phyloP scores from a whole-genome alignment of 2,797 vertebrate genomes.

The Characodon lateralis region DNA sequence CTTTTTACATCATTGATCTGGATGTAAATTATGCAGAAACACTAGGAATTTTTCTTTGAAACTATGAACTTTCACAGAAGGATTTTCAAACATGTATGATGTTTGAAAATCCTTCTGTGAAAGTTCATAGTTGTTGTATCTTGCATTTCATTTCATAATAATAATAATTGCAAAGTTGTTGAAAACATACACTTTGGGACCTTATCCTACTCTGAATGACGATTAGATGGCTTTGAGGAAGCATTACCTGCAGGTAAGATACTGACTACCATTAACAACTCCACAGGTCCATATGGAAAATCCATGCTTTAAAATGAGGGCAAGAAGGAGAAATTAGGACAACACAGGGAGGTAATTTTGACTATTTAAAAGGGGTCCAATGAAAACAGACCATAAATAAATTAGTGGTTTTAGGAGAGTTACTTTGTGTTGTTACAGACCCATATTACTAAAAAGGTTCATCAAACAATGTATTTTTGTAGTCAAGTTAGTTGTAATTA shows the following conservation, averaged over 20 bases:
- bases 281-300: background rate
- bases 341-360: background rate
- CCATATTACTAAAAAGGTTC: background rate
- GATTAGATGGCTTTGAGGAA: background rate
- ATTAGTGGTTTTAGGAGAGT: background rate
- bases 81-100: too few relatives aligned
- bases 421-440: background rate
- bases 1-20: background rate
- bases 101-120: background rate
- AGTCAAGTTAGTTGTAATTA: background rate
- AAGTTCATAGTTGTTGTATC: background rate
- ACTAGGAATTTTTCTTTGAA: background rate
- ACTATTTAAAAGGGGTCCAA: background rate
- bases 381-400: background rate
- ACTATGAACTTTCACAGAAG: background rate
- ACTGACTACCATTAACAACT: background rate
- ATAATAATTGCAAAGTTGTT: background rate
- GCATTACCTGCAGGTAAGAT: background rate
- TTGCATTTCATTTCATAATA: background rate
- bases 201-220: background rate
- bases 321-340: background rate
- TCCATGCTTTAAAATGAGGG: background rate
- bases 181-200: background rate
- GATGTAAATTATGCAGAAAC: background rate
- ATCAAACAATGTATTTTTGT: background rate